Evolutionary conservation across 2,113 vertebrate genomes (phyloP).

Genomic region (Microtus pennsylvanicus): DNA sequence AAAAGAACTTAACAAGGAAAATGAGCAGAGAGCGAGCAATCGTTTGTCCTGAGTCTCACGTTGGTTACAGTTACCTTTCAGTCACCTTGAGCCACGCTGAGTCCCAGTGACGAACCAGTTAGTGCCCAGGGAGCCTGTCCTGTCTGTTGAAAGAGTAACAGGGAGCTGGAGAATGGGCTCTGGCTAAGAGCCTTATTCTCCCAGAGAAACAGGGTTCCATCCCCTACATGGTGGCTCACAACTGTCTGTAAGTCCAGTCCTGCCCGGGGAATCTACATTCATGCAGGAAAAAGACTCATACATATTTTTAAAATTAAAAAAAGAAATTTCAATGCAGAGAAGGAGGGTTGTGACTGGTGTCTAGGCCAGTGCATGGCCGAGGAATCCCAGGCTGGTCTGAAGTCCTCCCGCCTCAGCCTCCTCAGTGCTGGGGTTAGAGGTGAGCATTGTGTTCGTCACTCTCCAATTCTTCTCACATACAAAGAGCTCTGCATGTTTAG

Average conservation of each 20-base stretch:
- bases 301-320: neutral
- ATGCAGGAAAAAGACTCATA: neutral
- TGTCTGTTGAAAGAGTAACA: neutral
- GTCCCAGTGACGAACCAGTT: neutral
- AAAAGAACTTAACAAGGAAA: neutral
- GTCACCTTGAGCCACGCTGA: neutral
- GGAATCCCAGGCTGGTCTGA: neutral
- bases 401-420: neutral
- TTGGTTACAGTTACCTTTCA: neutral
- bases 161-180: neutral
- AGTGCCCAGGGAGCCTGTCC: neutral
- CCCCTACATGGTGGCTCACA: neutral
- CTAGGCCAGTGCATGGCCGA: too few relatives aligned
- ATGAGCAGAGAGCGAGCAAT: neutral
- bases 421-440: neutral
- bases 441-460: neutral
- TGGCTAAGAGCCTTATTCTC: neutral
- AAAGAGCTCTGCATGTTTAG: conserved; percentile 16
- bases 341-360: neutral
- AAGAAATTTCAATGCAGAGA: neutral
- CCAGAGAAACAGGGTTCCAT: neutral
- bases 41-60: neutral
- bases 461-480: conserved; percentile 27
- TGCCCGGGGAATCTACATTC: neutral
- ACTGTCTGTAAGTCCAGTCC: neutral